Evolutionary conservation across 2,113 vertebrate species (phyloP), one percentile per base, ranked within the genome.

Genomic region (Aptenodytes forsteri): DNA sequence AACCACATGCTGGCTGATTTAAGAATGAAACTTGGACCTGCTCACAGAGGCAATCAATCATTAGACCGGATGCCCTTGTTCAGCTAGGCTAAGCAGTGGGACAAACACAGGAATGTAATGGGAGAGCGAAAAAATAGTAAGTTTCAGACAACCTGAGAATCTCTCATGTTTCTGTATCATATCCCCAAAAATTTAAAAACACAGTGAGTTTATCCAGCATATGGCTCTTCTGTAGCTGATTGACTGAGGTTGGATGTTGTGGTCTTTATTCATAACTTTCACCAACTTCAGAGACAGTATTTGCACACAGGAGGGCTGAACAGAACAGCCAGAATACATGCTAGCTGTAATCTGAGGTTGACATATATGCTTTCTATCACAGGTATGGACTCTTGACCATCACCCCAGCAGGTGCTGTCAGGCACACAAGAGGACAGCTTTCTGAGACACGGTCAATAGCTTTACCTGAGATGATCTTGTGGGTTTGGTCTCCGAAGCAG

Each of bases 1-100:
- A 96, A 59, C 77, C 84, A 88, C 89, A 94, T 44, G 87, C 90
- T 93, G 91, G 46, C 91, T 95, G 84, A 88, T 91, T 75, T 93
- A 90, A 90, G 95, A 83, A 87, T 64, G 75, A 87, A 91, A 86
- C 30, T 93, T 94, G 94, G 93, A 88, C 70, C 26, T 85, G 67
- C 64, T 83, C 38, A 44, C 47, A 54, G 81, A 89, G 9, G 36
- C 30, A 76, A 93, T 95, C 72, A 64, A 54, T 94, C 89, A 82
- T 30, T 29, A 61, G n/a, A 38, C 50, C 1, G 32, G 66, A 73
- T 77, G 73, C 62, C 75, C 81, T 85, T 42, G 47, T 73, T 83
- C 89, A 94, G 87, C 54, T 62, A 58, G 52, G 34, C 40, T 65
- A 52, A 84, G 77, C 83, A 69, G 22, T 30, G 78, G 75, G 73